Evolutionary conservation across 2,113 vertebrate genomes (phyloP).

Genomic region (Pyxicephalus adspersus): DNA sequence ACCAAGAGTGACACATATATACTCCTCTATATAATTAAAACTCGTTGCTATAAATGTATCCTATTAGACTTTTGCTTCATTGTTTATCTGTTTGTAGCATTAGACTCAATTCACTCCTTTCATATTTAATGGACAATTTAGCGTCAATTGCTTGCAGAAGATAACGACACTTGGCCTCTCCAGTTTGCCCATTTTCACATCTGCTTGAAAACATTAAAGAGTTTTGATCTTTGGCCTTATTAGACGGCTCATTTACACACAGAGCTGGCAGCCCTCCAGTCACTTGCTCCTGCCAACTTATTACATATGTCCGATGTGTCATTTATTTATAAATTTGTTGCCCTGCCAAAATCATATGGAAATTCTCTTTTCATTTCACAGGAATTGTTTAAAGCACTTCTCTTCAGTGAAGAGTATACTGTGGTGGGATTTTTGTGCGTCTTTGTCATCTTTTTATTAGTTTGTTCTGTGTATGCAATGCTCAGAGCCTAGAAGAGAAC

Average conservation of each 20-base stretch:
- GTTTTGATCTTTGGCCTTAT: conserved; percentile 12
- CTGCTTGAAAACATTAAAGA: not conserved
- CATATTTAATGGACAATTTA: not conserved
- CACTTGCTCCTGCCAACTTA: not conserved
- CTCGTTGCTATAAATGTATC: too few relatives aligned
- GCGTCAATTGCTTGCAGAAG: not conserved
- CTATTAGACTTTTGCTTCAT: not conserved
- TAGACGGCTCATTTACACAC: conserved; percentile 13
- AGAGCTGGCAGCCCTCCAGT: not conserved
- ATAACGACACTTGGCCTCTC: not conserved
- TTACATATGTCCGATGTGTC: not conserved
- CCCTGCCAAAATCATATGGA: not conserved
- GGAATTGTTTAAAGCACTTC: too few relatives aligned
- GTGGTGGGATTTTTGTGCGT: too few relatives aligned
- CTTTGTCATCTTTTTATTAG: too few relatives aligned
- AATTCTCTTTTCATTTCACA: too few relatives aligned
- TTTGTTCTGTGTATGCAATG: too few relatives aligned
- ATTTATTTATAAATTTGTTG: not conserved
- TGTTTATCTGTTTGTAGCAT: not conserved
- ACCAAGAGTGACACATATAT: too few relatives aligned
- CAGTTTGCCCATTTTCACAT: not conserved
- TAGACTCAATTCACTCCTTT: too few relatives aligned
- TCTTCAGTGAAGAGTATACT: too few relatives aligned
- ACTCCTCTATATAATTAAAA: too few relatives aligned
- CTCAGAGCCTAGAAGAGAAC: too few relatives aligned